A percentile compares a stretch with the other conserved stretches of the same genome.
Conservation (phyloP, 2,113 vertebrate genomes). For the Sterna hirundo region DNA sequence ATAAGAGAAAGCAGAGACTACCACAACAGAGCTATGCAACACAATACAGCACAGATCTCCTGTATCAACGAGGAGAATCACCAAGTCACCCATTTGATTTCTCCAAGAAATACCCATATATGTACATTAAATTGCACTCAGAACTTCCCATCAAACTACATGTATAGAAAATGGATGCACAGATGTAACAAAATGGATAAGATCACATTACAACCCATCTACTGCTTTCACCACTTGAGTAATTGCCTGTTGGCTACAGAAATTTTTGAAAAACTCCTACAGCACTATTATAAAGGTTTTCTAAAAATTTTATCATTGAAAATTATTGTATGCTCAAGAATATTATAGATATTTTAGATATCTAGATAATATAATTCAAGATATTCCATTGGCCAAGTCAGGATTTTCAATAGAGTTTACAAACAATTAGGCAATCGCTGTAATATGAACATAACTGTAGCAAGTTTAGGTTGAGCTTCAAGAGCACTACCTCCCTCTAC, state of each 20-base stretch:
- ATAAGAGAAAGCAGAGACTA: neutral
- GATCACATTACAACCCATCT: neutral
- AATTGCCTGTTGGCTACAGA: neutral
- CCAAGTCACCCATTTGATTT: neutral
- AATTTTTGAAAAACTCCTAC: neutral
- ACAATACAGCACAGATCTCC: neutral
- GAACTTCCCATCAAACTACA: neutral
- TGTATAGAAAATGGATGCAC: neutral
- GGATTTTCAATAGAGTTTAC: neutral
- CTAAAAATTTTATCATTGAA: neutral
- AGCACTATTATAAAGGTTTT: neutral
- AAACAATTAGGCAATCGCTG: neutral
- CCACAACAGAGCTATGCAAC: neutral
- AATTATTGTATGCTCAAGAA: neutral
- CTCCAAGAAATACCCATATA: neutral
- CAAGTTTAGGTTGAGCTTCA: neutral
- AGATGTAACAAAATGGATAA: neutral
- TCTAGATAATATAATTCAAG: neutral
- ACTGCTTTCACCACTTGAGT: neutral
- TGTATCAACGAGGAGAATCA: neutral
- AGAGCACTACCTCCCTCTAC: constrained; percentile 50
- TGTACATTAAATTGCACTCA: neutral
- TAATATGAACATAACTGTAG: neutral
- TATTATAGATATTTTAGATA: neutral
- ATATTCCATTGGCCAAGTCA: neutral